Evolutionary conservation across 2,888 invertebrate genomes (phyloP), one percentile per base, ranked within the genome.

Genomic region (Idaea straminata): DNA sequence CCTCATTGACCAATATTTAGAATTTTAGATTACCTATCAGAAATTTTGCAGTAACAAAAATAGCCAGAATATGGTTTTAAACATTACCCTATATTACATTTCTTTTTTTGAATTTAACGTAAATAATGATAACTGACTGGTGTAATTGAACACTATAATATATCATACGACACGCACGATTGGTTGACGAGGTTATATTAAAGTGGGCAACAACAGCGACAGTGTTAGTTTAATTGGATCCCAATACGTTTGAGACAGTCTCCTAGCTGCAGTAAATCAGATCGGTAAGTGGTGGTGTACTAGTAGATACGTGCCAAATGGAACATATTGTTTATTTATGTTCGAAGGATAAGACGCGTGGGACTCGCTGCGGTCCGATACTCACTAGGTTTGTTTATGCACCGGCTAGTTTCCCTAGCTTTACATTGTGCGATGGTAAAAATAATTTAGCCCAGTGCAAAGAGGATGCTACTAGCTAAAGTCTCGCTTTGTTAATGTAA

Each of bases 301-400:
- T 67, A 65, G 71, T 69, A 25, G 25, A 3, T 25, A 71, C 68
- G 71, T 69, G 75, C 72, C 71, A 70, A 73, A 71, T 67, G 71
- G 70, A 71, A 67, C 69, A 65, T 67, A 68, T 72, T 72, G 71
- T 72, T 72, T 72, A 74, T 75, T 72, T 72, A 75, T 75, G 72
- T 72, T 71, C 72, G 66, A 62, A 57, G 70, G 69, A 61, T 66
- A 63, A 69, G 67, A 65, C 66, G 70, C 64, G 63, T 65, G 65
- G 63, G 61, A 61, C 64, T 61, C 61, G 57, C 7, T 63, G 59
- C 58, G 61, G 36, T 35, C 38, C 38, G 34, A 61, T 58, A 71
- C 69, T 68, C 71, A 71, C 68, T 68, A 65, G 47, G 47, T 13
- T 4, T 13, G 10, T 47, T 4, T 47, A 10, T 47, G 10, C 47